These are phyloP conservation scores for Limnephilus auricula DNA, from an alignment of 2,888 invertebrate species.

Conservation along the genomic window DNA sequence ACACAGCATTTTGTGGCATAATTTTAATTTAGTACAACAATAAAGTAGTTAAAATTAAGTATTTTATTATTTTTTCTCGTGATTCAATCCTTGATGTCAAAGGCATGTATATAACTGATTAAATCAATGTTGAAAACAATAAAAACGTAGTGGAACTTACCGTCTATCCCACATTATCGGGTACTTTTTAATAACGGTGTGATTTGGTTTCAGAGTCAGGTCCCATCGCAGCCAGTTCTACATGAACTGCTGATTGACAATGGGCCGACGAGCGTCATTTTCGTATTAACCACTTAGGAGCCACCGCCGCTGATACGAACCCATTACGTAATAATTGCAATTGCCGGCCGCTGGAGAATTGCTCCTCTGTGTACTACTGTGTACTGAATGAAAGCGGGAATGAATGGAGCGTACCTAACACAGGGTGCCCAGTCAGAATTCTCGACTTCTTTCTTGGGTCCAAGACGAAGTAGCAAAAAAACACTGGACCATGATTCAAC, in stretches of 20 bases:
- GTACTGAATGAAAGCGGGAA: conserved; percentile 46
- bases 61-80: not conserved
- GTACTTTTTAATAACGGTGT: conserved; percentile 64
- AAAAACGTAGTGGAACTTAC: not conserved
- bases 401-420: not conserved
- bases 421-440: not conserved
- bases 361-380: conserved; percentile 36
- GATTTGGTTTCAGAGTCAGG: conserved; percentile 49
- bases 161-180: conserved; percentile 53
- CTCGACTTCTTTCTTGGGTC: not conserved
- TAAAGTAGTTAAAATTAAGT: too few species aligned
- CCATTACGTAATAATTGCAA: conserved; percentile 61
- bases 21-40: too few species aligned
- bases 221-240: conserved; percentile 56
- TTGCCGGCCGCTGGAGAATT: conserved; percentile 26
- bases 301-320: conserved; percentile 37
- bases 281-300: conserved; percentile 65
- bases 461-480: not conserved
- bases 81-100: not conserved
- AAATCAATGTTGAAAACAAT: not conserved
- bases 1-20: too few species aligned
- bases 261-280: conserved; percentile 65
- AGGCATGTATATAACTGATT: not conserved
- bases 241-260: conserved; percentile 58
- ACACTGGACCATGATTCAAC: not conserved